Base-by-base conservation (phyloP, 2,888 invertebrate species). In the Sepioteuthis lessoniana region DNA sequence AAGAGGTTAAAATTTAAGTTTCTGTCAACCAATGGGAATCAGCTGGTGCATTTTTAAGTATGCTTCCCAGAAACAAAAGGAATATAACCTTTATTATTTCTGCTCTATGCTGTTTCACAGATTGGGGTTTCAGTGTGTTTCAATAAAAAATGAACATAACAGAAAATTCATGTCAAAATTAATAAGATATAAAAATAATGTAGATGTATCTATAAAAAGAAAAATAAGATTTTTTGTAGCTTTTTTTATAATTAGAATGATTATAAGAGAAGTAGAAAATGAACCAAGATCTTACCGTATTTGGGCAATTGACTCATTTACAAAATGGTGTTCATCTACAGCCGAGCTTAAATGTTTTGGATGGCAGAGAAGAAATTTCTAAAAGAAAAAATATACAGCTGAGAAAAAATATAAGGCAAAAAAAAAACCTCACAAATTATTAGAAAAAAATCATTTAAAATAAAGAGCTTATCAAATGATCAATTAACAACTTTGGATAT, bases 281-380 rank as follows among this genome's bases (percentile, higher is more conserved):
- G 60, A 25, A 28, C 0, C n/a, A 76, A 2, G 42, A 25, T 94
- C 95, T 95, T 95, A 97, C 97, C 96, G 96, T 94, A 97, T 96
- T 94, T 97, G 97, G 94, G 96, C 96, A 95, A 97, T 96, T 50
- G 96, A 96, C 94, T 97, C 96, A 94, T 97, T 97, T 50, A 97
- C 96, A 95, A 97, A 97, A 95, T 96, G 95, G 95, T 97, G 96
- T 94, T 97, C 97, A 95, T 97, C 97, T 7, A 97, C 97, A 0
- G 97, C 96, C 3, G 97, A 96, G 94, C 97, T 97, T 10, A 97
- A 95, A 94, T 97, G 97, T 94, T 96, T 95, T 1, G 97, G 97
- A 94, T 97, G 96, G 94, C 97, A 97, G 94, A 97, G 94, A 90
- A 97, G 95, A 95, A 97, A 96, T 96, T 97, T 97, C 97, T 97